Base-by-base conservation (phyloP, 2,888 invertebrate species). In the Dynastes maya region DNA sequence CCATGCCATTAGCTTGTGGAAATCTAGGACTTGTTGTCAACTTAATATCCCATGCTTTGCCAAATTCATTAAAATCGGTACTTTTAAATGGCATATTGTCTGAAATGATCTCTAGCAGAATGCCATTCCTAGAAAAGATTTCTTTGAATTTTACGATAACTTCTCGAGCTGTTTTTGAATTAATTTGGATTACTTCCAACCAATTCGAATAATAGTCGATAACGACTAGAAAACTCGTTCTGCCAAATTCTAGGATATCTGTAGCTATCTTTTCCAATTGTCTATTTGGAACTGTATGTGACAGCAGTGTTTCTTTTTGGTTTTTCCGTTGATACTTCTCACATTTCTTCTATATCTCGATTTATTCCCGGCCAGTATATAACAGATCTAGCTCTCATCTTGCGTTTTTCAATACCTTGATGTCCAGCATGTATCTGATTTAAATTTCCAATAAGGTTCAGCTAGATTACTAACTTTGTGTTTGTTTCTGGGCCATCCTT, bases 1-100 rank as follows among this genome's bases (percentile, higher is more conserved):
- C 83, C 51, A 82, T 53, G 4, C 83, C 83, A 80, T 84, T 83
- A 11, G 80, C 79, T 78, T 80, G 55, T 8, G 81, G 79, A 78
- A 82, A 83, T n/a, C 71, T 79, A 68, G 82, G 81, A 80, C 83
- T 83, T 22, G 80, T 80, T 6, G 81, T 71, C 16, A 82, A 32
- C 27, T 78, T 76, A 58, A 82, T 80, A 76, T 83, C 80, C 81
- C 81, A 83, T 40, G 79, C 72, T 49, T 81, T 77, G 16, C 81
- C 79, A 80, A 82, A 83, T 29, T 68, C 16, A 40, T 65, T 32
- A 29, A 76, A 63, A 51, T 32, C 16, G n/a, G 11, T 27, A 32
- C 76, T 76, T 11, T 76, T 76, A 27, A 45, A 65, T 65, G 83
- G 83, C 78, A 82, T 81, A 76, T 83, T 84, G 58, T 83, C 83